A percentile compares a stretch with the other conserved stretches of the same genome.
These are phyloP conservation scores for Rhagonycha fulva DNA, from an alignment of 2,888 invertebrate species.

Conservation along the genomic window DNA sequence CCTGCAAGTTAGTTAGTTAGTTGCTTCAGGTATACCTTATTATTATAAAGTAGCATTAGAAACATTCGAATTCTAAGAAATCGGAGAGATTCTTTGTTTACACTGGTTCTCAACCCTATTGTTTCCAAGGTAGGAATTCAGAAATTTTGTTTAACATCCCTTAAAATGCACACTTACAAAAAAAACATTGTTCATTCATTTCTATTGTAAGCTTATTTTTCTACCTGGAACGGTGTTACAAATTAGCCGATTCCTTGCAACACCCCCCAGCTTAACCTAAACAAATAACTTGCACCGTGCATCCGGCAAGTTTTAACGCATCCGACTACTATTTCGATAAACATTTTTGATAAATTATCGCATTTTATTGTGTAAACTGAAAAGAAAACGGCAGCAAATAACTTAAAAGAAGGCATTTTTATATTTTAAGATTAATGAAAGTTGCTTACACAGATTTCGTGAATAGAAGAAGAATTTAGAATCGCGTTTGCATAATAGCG, in stretches of 20 bases:
- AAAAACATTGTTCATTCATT: constrained; percentile 45
- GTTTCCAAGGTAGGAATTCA: constrained; percentile 31
- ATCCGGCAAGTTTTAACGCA: constrained; percentile 27
- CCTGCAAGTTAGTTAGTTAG: background rate
- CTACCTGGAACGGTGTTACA: constrained; percentile 51
- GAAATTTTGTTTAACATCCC: constrained; percentile 30
- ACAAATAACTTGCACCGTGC: constrained; percentile 53
- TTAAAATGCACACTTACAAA: constrained; percentile 28
- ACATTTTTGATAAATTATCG: constrained; percentile 23
- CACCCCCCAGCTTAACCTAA: constrained; percentile 47
- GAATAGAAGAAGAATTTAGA: constrained; percentile 10
- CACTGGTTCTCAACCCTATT: constrained; percentile 28
- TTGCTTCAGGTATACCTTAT: background rate
- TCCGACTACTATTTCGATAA: constrained; percentile 25
- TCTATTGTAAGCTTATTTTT: constrained; percentile 42
- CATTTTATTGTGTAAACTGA: constrained; percentile 26
- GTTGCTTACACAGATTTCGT: constrained; percentile 4
- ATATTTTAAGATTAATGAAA: constrained; percentile 19
- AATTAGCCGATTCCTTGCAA: constrained; percentile 48
- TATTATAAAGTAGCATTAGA: constrained; percentile 1
- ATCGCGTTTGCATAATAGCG: constrained; percentile 31
- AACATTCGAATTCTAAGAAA: constrained; percentile 6
- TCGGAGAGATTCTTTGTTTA: constrained; percentile 28
- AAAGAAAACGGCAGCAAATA: constrained; percentile 22
- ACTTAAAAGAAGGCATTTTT: background rate